Conservation (phyloP, 2,888 invertebrate species). For the Smittia sp. region DNA sequence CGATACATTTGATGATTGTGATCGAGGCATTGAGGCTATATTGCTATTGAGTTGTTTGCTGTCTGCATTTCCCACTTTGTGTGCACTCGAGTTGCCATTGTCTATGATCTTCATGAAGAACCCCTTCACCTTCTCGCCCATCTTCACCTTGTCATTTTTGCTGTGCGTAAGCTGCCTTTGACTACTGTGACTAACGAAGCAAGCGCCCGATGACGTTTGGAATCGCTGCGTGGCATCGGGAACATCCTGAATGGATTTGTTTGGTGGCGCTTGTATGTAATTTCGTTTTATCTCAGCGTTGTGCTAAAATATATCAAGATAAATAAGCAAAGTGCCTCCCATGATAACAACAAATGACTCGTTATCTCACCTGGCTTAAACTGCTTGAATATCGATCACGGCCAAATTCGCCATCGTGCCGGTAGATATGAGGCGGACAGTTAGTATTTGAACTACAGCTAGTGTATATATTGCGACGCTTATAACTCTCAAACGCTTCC, state of each 20-base stretch:
- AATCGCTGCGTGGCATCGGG: slow-evolving; percentile 51
- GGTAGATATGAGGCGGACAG: slow-evolving; percentile 63
- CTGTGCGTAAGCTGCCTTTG: background rate
- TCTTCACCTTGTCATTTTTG: background rate
- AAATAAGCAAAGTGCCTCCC: background rate
- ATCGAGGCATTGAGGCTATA: slow-evolving; percentile 12
- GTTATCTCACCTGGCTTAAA: slow-evolving; percentile 11
- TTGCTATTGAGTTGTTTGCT: background rate
- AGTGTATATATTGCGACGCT: background rate
- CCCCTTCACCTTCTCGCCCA: slow-evolving; percentile 23
- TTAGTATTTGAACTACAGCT: slow-evolving; percentile 50
- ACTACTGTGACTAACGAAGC: background rate
- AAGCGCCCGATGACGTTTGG: background rate
- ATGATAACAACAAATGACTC: background rate
- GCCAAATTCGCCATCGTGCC: slow-evolving; percentile 59
- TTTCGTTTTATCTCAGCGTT: slow-evolving; percentile 65
- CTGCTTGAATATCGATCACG: slow-evolving; percentile 26
- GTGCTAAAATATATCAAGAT: slow-evolving; percentile 53
- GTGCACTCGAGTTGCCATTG: slow-evolving; percentile 3
- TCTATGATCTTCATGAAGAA: slow-evolving; percentile 32
- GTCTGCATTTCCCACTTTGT: background rate
- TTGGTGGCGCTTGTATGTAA: slow-evolving; percentile 65
- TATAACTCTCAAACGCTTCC: slow-evolving; percentile 53
- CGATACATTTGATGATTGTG: slow-evolving; percentile 14
- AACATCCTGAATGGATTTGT: slow-evolving; percentile 67